phyloP scores from a whole-genome alignment of 2,888 invertebrate genomes.

The Morinoia aosen region DNA sequence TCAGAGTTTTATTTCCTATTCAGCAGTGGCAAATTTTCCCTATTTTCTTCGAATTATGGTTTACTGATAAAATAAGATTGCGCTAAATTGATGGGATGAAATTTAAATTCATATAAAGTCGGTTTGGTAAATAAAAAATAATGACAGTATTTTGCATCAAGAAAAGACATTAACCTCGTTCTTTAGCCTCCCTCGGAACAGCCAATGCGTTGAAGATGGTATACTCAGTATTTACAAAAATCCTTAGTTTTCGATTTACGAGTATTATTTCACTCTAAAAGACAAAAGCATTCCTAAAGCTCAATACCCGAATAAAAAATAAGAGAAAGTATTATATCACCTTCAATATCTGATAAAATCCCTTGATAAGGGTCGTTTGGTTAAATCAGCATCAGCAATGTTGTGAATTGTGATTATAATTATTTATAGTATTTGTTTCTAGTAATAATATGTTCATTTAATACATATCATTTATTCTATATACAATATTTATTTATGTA shows the following conservation, averaged over 20 bases:
- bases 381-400: no score
- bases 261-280: background rate
- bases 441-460: background rate
- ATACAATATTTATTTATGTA: no score
- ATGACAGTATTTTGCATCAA: background rate
- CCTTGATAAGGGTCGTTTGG: background rate
- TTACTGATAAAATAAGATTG: background rate
- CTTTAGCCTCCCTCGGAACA: background rate
- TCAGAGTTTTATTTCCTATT: background rate
- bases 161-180: background rate
- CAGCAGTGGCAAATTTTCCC: background rate
- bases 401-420: background rate
- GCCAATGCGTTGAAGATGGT: background rate
- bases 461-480: no score
- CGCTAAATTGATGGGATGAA: background rate
- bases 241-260: background rate
- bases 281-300: background rate
- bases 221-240: background rate
- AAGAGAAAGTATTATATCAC: background rate
- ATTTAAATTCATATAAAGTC: background rate
- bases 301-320: background rate
- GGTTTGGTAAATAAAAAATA: background rate
- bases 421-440: background rate
- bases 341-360: background rate
- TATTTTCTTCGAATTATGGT: background rate